Percentiles rank a stretch among this genome's conserved stretches.
These are phyloP conservation scores for Apis florea DNA, from an alignment of 1,140 invertebrate species.

Conservation along the genomic window DNA sequence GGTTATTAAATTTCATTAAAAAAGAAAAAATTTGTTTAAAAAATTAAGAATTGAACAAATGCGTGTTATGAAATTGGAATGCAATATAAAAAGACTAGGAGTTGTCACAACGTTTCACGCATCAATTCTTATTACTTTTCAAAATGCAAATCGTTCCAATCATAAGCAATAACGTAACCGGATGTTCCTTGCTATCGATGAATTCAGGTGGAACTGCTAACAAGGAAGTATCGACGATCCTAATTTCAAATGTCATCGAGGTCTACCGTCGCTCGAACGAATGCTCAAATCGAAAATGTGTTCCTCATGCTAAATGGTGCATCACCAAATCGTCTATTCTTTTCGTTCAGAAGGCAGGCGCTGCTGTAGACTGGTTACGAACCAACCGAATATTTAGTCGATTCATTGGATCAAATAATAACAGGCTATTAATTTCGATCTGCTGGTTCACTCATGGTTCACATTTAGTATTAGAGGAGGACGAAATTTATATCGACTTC, in stretches of 20 bases:
- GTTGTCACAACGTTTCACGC: not conserved
- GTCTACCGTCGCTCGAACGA: constrained; percentile 5
- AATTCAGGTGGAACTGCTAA: not conserved
- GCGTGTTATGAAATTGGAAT: not conserved
- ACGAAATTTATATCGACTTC: constrained; percentile 17
- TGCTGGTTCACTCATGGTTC: not conserved
- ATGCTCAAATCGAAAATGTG: constrained; percentile 12
- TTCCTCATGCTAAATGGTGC: constrained; percentile 73
- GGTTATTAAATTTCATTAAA: no score
- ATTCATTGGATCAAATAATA: constrained; percentile 72
- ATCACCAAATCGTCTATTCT: constrained; percentile 66
- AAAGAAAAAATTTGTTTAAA: no score
- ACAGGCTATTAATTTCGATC: constrained; percentile 53
- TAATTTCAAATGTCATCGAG: constrained; percentile 32
- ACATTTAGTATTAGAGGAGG: constrained; percentile 4
- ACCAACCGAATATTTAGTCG: constrained; percentile 65
- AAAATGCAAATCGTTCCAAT: not conserved
- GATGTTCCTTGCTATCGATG: not conserved
- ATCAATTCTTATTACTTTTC: not conserved
- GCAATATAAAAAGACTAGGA: not conserved
- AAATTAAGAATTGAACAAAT: not conserved
- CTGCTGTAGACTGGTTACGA: constrained; percentile 38
- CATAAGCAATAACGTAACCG: not conserved
- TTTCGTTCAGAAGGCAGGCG: constrained; percentile 42
- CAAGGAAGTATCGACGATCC: constrained; percentile 30